phyloP scores from a whole-genome alignment of 2,113 vertebrate genomes.

The Macaca nemestrina region DNA sequence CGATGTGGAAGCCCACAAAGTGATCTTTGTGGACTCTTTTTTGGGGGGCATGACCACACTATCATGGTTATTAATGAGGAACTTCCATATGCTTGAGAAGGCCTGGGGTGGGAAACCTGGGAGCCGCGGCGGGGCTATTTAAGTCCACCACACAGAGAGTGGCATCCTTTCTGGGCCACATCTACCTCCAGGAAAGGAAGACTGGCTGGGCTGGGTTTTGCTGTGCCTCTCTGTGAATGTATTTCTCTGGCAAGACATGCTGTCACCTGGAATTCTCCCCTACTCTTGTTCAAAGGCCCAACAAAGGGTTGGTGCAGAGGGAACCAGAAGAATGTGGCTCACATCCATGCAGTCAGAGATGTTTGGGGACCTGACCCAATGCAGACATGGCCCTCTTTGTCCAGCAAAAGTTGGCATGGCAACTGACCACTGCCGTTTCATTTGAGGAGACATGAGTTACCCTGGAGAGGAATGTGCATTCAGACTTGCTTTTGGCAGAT shows the following conservation, averaged over 20 bases:
- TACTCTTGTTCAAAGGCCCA: neutral
- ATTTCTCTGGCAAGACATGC: neutral
- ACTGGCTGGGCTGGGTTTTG: neutral
- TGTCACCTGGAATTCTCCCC: conserved; percentile 15
- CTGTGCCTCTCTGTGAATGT: neutral
- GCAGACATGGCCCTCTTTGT: neutral
- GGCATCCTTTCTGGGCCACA: neutral
- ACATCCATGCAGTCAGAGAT: accelerated
- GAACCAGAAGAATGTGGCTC: neutral
- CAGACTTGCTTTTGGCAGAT: neutral
- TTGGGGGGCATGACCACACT: neutral
- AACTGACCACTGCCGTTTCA: neutral
- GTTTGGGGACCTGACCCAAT: neutral
- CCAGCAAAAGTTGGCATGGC: neutral
- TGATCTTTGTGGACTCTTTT: conserved; percentile 43
- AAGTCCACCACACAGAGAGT: neutral
- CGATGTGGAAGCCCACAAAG: conserved; percentile 44
- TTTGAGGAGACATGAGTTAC: neutral
- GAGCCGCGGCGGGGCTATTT: neutral
- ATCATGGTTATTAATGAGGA: conserved; percentile 41
- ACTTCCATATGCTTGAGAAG: conserved; percentile 20
- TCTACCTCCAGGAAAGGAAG: neutral
- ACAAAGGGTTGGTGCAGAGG: neutral
- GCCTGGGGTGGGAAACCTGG: neutral
- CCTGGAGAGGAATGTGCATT: neutral